Evolutionary conservation across 2,888 invertebrate genomes (phyloP), one percentile per base, ranked within the genome.

Genomic region (Cephalotes varians): DNA sequence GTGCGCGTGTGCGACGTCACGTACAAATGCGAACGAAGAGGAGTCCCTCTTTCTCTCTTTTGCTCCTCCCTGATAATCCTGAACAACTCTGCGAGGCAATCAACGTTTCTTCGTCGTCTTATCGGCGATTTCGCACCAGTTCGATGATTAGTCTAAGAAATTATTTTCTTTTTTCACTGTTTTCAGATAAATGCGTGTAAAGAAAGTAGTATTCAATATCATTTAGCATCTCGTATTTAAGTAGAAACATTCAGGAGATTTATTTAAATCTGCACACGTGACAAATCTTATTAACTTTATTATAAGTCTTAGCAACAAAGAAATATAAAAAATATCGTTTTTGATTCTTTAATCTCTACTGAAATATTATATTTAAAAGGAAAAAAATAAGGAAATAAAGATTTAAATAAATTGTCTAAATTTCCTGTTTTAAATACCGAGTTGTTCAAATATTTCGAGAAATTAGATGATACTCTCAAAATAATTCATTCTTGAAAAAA

Each of bases 21-120:
- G 89, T 88, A 88, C 88, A 84, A 87, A 87, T 85, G 87, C 82
- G 49, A 47, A 74, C 85, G 82, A 88, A 84, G 81, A 85, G 81
- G 80, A 83, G 83, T 89, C 81, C 31, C 47, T 54, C 73, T 56
- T 21, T 58, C 25, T 85, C 81, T 84, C 82, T 83, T 83, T 51
- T 51, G 49, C 25, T 37, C 65, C 51, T 62, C 67, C 64, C n/a
- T 12, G 44, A 21, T 62, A 47, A 56, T 71, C 25, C 56, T 9
- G 76, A 44, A 60, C 76, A 21, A 58, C 31, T 31, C 37, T 31
- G 54, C 21, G 44, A 25, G 77, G 71, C 54, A 71, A 79, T 79
- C 71, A 58, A 56, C 71, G 56, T 71, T 79, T 34, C 71, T 60
- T 28, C 54, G 51, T 37, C 51, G 15, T 28, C 40, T 58, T 69